Conservation (phyloP, 2,797 vertebrate genomes). For the Lerista edwardsae region DNA sequence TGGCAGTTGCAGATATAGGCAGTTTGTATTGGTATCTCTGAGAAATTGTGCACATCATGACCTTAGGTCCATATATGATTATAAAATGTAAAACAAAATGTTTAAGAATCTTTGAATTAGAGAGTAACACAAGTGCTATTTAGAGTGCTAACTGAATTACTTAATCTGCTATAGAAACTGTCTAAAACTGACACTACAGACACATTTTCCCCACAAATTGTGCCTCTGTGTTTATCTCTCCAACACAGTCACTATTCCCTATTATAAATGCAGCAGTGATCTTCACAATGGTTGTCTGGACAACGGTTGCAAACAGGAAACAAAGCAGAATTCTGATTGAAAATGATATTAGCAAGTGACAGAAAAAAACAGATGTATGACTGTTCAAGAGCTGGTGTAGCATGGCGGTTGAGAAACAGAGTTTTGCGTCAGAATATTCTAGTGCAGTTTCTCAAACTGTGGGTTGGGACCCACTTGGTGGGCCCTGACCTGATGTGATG, state of each 20-base stretch:
- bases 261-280: background rate
- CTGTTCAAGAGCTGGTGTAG: background rate
- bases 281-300: constrained; percentile 4
- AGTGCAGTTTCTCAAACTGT: too few species aligned
- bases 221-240: constrained; percentile 39
- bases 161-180: constrained; percentile 34
- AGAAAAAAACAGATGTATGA: background rate
- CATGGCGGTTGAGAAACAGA: background rate
- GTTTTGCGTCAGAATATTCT: background rate
- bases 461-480: too few species aligned
- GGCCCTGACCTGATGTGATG: too few species aligned
- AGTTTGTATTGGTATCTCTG: background rate
- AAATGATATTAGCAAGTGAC: background rate
- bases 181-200: constrained; percentile 35
- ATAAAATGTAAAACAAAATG: constrained; percentile 19
- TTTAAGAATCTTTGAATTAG: background rate
- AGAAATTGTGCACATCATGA: background rate
- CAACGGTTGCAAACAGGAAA: background rate
- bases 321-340: constrained; percentile 6
- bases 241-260: constrained; percentile 30
- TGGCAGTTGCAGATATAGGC: background rate
- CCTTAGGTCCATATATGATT: background rate
- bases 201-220: background rate
- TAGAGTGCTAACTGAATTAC: constrained; percentile 43
- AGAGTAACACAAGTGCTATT: background rate